phyloP scores from a whole-genome alignment of 2,797 vertebrate species.

The Girardinus metallicus region DNA sequence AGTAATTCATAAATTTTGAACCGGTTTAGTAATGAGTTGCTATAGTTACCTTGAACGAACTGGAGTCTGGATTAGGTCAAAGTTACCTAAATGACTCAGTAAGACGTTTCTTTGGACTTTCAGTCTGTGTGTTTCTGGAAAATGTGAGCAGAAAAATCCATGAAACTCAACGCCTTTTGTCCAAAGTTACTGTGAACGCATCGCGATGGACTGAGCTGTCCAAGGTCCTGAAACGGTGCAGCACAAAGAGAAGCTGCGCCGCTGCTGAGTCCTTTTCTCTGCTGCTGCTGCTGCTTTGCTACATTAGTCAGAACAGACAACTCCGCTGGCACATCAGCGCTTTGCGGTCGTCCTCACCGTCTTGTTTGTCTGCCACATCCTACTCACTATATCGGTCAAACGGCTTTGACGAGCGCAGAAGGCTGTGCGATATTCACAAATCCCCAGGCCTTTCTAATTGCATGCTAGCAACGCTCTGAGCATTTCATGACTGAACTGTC shows the following conservation, averaged over 20 bases:
- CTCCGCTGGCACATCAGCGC: slow-evolving; percentile 42
- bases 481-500: slow-evolving; percentile 31
- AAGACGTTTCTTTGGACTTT: slow-evolving; percentile 3
- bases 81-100: slow-evolving; percentile 10
- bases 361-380: slow-evolving; percentile 66
- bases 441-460: slow-evolving; percentile 49
- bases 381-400: slow-evolving; percentile 54
- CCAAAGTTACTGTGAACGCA: slow-evolving; percentile 4
- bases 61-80: not conserved
- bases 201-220: slow-evolving; percentile 36
- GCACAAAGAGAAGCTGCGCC: slow-evolving; percentile 38
- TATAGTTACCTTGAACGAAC: slow-evolving; percentile 30
- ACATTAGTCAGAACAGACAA: slow-evolving; percentile 63
- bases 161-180: not conserved
- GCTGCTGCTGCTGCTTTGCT: slow-evolving; percentile 35
- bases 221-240: slow-evolving; percentile 30
- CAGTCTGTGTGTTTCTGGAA: not conserved
- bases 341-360: slow-evolving; percentile 55
- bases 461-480: slow-evolving; percentile 32
- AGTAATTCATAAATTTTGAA: not conserved
- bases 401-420: slow-evolving; percentile 58
- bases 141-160: slow-evolving; percentile 5
- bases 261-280: slow-evolving; percentile 40
- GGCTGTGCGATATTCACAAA: slow-evolving; percentile 51
- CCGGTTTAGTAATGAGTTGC: slow-evolving; percentile 17